Evolutionary conservation across 2,888 invertebrate species (phyloP), one percentile per base, ranked within the genome.

Genomic region (Scaptomyza polygonia): DNA sequence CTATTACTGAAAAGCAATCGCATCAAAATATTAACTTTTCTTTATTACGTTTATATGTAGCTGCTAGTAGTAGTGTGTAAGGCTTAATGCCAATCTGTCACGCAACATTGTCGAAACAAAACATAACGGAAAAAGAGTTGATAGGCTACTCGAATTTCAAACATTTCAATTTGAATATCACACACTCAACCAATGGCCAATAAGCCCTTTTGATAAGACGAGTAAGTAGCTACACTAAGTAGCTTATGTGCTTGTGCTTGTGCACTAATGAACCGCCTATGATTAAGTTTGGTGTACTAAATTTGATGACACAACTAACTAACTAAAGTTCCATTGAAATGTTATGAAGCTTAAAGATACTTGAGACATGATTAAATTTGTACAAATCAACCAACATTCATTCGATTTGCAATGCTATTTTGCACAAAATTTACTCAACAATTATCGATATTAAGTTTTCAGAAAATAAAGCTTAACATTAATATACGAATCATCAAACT

Each of bases 1-100:
- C 16, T 14, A 18, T 42, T 16, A 40, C n/a, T 42, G 14, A n/a
- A 42, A 18, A 29, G 43, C 52, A 7, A 18, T 9, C 11, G 42
- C 42, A 56, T 55, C 49, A 27, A 48, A 52, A 53, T 40, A 43
- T 21, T 9, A 14, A n/a, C n/a, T 34, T 25, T 21, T 14, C 1
- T 25, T 25, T 34, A 48, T 25, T 34, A 7, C 5, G 39, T 5
- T 16, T 14, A 16, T 21, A n/a, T n/a, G n/a, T n/a, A n/a, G n/a
- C n/a, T n/a, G n/a, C n/a, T n/a, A n/a, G n/a, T n/a, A n/a, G n/a
- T n/a, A n/a, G n/a, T n/a, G 40, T 16, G 39, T 12, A 21, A 42
- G 11, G 5, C 36, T 12, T 39, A 39, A 39, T 47, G 30, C 8
- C 30, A 18, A 47, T 32, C 21, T 48, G 32, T 32, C 48, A 48